These are phyloP conservation scores for Rhea americana DNA, from an alignment of 2,113 vertebrate species.

Conservation along the genomic window DNA sequence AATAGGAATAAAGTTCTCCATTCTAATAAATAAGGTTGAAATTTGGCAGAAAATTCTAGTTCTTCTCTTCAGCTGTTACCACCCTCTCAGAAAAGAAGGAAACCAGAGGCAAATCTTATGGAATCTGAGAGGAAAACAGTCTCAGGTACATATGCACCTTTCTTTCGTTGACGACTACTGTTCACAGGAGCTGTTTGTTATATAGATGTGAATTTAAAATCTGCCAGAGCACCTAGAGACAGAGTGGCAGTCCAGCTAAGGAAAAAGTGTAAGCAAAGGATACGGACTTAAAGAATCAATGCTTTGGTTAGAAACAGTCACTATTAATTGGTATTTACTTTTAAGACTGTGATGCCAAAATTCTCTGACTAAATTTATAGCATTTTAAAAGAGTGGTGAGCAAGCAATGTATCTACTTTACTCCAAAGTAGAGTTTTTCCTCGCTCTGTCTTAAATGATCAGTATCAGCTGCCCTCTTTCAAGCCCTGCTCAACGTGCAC, in stretches of 20 bases:
- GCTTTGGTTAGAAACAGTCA: neutral
- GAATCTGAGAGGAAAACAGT: neutral
- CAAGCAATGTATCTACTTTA: accelerated
- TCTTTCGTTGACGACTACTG: neutral
- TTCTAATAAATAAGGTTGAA: neutral
- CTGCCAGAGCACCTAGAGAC: neutral
- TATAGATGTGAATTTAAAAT: neutral
- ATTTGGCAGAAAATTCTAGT: slow-evolving; percentile 4
- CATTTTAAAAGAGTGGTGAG: neutral
- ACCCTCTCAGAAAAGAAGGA: neutral
- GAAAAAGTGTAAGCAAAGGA: neutral
- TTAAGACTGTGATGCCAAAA: neutral
- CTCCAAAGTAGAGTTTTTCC: neutral
- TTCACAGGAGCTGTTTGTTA: neutral
- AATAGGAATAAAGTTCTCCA: neutral
- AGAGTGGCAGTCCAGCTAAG: neutral
- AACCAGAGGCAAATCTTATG: neutral
- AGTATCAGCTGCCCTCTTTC: neutral
- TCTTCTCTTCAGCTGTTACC: neutral
- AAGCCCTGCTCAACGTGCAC: accelerated
- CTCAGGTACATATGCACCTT: neutral
- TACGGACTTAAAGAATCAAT: neutral
- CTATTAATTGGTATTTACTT: neutral
- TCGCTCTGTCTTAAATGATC: accelerated
- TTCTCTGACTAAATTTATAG: neutral